Evolutionary conservation across 1,140 invertebrate genomes (phyloP).

Genomic region (Euura lappo): DNA sequence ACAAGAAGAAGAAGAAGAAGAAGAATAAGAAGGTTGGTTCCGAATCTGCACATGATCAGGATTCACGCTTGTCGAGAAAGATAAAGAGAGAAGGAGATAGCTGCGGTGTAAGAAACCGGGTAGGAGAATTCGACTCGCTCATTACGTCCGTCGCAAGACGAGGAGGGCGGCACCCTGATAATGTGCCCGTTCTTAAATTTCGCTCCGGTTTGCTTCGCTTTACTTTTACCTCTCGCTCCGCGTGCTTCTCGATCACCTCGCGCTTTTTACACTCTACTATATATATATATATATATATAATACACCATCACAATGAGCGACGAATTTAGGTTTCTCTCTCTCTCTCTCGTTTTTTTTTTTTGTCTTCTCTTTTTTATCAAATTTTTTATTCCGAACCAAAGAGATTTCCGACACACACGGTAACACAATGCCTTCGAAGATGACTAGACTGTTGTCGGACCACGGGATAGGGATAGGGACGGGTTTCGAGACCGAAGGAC

Average conservation of each 20-base stretch:
- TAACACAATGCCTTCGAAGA: constrained; percentile 54
- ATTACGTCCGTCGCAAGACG: constrained; percentile 28
- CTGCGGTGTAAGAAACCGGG: not conserved
- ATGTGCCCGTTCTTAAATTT: constrained; percentile 29
- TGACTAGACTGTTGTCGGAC: constrained; percentile 40
- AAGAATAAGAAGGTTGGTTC: not conserved
- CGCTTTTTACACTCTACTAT: not conserved
- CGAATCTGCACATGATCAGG: not conserved
- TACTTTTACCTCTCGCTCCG: constrained; percentile 15
- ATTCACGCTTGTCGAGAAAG: too few relatives aligned
- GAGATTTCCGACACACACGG: constrained; percentile 14
- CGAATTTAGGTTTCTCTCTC: too few relatives aligned
- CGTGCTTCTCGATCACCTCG: constrained; percentile 26
- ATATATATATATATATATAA: too few relatives aligned
- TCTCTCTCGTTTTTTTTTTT: constrained; percentile 10
- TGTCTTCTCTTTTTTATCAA: too few relatives aligned
- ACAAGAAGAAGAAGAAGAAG: not conserved
- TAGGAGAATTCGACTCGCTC: constrained; percentile 34
- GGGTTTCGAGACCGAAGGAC: constrained; percentile 46
- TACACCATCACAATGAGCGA: too few relatives aligned
- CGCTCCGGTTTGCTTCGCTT: constrained; percentile 23
- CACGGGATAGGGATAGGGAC: constrained; percentile 21
- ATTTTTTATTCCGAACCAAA: too few relatives aligned
- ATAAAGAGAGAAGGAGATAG: too few relatives aligned
- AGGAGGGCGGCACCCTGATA: not conserved